phyloP scores from a whole-genome alignment of 2,888 invertebrate genomes.

The Saturnia japonica region DNA sequence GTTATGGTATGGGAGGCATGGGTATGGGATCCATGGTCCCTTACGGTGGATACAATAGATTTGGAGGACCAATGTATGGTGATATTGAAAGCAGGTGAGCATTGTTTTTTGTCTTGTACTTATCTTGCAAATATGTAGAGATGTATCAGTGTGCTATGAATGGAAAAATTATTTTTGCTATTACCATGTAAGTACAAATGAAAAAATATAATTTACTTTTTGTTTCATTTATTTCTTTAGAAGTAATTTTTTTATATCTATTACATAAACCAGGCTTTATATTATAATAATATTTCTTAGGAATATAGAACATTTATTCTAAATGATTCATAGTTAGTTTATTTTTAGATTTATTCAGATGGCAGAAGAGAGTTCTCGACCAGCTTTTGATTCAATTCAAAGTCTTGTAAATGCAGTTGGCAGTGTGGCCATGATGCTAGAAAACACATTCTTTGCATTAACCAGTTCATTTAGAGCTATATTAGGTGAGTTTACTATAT shows the following conservation, averaged over 20 bases:
- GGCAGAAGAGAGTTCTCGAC: slow-evolving; percentile 95
- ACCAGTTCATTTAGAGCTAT: slow-evolving; percentile 98
- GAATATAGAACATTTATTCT: no score
- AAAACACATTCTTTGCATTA: slow-evolving; percentile 97
- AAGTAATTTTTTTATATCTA: no score
- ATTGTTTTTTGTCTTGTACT: slow-evolving; percentile 1
- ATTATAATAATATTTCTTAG: no score
- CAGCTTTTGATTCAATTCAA: slow-evolving; percentile 97
- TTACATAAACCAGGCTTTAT: no score
- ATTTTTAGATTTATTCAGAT: slow-evolving; percentile 88
- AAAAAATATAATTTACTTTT: no score
- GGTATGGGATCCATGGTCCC: slow-evolving; percentile 48
- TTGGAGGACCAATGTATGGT: slow-evolving; percentile 72
- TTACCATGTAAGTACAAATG: no score
- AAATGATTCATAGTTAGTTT: not conserved
- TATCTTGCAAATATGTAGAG: not conserved
- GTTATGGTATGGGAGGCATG: slow-evolving; percentile 45
- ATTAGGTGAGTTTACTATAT: slow-evolving; percentile 76
- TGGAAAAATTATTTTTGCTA: no score
- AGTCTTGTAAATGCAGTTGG: slow-evolving; percentile 94
- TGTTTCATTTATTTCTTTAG: no score
- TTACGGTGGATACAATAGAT: slow-evolving; percentile 71
- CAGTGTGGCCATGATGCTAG: slow-evolving; percentile 97
- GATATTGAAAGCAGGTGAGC: slow-evolving; percentile 84
- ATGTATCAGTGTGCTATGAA: not conserved